Evolutionary conservation across 2,888 invertebrate genomes (phyloP).

Genomic region (Drosophila eohydei): DNA sequence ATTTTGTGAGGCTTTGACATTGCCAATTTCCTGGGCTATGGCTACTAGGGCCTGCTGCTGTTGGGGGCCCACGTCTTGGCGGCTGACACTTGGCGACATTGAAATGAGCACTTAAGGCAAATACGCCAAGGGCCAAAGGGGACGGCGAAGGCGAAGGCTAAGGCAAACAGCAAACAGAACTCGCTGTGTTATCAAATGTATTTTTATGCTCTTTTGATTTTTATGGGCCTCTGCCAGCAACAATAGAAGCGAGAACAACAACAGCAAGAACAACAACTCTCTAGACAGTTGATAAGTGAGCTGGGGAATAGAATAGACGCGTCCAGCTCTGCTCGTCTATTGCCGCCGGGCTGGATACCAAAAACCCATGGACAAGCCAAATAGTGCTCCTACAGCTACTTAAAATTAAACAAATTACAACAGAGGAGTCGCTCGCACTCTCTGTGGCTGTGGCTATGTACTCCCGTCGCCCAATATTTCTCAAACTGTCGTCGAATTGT

Average conservation of each 20-base stretch:
- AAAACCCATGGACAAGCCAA: slow-evolving; percentile 43
- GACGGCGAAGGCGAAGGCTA: slow-evolving; percentile 33
- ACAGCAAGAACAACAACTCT: slow-evolving; percentile 46
- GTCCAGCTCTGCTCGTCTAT: slow-evolving; percentile 24
- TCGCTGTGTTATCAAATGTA: slow-evolving; percentile 77
- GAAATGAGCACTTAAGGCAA: slow-evolving; percentile 80
- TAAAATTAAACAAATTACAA: slow-evolving; percentile 79
- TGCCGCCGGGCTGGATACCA: slow-evolving; percentile 7
- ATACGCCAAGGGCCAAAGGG: slow-evolving; percentile 66
- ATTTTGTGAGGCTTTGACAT: slow-evolving; percentile 61
- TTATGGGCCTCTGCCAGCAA: slow-evolving; percentile 67
- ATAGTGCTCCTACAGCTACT: slow-evolving; percentile 68
- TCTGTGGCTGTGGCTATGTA: background rate
- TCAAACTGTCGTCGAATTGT: slow-evolving; percentile 68
- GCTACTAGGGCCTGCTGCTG: slow-evolving; percentile 29
- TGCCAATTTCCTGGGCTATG: slow-evolving; percentile 71
- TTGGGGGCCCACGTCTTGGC: slow-evolving; percentile 62
- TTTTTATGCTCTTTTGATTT: slow-evolving; percentile 80
- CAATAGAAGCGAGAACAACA: slow-evolving; percentile 27
- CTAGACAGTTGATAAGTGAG: slow-evolving; percentile 70
- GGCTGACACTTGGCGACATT: slow-evolving; percentile 78
- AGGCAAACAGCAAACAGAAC: slow-evolving; percentile 59
- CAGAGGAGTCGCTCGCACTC: background rate
- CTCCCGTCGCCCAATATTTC: background rate
- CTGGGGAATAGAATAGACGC: slow-evolving; percentile 44